These are phyloP conservation scores for Melanostoma mellinum DNA, from an alignment of 2,888 invertebrate genomes.

Conservation along the genomic window DNA sequence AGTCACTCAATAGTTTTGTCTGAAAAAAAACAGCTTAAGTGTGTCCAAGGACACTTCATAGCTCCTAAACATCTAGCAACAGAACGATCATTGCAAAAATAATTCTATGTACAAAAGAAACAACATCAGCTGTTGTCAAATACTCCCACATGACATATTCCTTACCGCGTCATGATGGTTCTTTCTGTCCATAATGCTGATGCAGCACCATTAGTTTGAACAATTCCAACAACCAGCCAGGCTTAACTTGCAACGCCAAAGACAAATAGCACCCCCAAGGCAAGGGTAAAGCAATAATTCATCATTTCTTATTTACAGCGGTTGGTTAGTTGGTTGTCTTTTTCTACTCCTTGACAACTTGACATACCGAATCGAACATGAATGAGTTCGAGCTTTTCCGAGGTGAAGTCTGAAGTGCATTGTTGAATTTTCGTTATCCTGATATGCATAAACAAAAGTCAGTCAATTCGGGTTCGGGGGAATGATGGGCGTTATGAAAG, in stretches of 20 bases:
- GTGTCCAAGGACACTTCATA: no score
- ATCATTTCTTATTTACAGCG: slow-evolving; percentile 63
- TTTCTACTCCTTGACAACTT: slow-evolving; percentile 57
- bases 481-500: background rate
- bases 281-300: slow-evolving; percentile 67
- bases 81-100: background rate
- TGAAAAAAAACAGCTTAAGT: no score
- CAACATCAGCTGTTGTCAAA: slow-evolving; percentile 2
- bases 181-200: slow-evolving; percentile 26
- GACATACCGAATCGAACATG: slow-evolving; percentile 72
- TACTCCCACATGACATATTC: slow-evolving; percentile 9
- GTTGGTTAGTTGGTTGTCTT: slow-evolving; percentile 13
- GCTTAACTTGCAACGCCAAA: slow-evolving; percentile 7
- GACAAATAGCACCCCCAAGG: slow-evolving; percentile 59
- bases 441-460: slow-evolving; percentile 56
- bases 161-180: background rate
- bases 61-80: background rate
- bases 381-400: slow-evolving; percentile 67
- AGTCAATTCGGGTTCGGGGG: background rate
- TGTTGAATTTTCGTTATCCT: slow-evolving; percentile 50
- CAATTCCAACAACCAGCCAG: slow-evolving; percentile 4
- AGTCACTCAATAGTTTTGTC: no score
- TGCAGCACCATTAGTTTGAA: slow-evolving; percentile 34
- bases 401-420: slow-evolving; percentile 49
- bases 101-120: background rate